phyloP scores from a whole-genome alignment of 2,113 vertebrate genomes.

The Alligator sinensis region DNA sequence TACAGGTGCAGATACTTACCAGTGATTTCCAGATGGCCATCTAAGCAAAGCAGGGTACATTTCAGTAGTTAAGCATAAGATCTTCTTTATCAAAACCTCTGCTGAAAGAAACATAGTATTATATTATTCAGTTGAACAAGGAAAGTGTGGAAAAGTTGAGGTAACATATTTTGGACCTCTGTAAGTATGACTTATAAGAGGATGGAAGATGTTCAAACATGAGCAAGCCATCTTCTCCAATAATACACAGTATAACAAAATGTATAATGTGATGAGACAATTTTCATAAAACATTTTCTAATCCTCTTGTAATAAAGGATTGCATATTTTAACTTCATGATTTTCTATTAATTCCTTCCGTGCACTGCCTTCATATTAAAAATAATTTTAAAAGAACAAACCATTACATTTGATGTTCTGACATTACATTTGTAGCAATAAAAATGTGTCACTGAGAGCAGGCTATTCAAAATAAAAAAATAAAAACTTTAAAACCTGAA shows the following conservation, averaged over 20 bases:
- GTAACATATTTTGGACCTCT: background rate
- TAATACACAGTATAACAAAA: background rate
- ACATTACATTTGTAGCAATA: background rate
- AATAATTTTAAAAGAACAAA: background rate
- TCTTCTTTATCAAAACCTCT: background rate
- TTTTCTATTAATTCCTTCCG: background rate
- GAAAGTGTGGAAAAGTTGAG: background rate
- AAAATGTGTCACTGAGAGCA: background rate
- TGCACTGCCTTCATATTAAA: background rate
- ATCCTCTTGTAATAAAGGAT: background rate
- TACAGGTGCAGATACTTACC: background rate
- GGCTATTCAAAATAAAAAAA: background rate
- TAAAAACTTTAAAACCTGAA: background rate
- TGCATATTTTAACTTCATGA: background rate
- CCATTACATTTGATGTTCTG: background rate
- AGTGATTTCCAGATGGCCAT: slow-evolving; percentile 59
- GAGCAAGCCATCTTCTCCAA: background rate
- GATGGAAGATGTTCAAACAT: fast-evolving
- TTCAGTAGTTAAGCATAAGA: background rate
- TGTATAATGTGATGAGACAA: background rate
- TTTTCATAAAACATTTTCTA: background rate
- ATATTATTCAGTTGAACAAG: background rate
- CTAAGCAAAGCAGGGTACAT: background rate
- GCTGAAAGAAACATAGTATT: background rate
- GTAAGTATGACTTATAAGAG: background rate